phyloP scores from a whole-genome alignment of 2,888 invertebrate species.

The Caenorhabditis virilis region DNA sequence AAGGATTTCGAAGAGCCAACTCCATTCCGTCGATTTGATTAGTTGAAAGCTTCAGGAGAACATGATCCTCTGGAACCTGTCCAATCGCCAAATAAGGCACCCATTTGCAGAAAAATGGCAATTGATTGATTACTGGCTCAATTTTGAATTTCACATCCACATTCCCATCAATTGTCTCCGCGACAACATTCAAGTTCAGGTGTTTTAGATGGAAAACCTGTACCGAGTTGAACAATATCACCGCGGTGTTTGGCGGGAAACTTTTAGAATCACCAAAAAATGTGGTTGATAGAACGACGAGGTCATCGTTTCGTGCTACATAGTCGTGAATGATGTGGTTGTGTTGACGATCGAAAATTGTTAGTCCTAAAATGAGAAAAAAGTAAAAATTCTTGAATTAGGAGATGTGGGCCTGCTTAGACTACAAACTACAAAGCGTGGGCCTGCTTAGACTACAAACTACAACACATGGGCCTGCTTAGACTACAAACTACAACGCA shows the following conservation, averaged over 20 bases:
- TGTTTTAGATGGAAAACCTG: constrained; percentile 53
- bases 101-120: constrained; percentile 55
- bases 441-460: too few relatives aligned
- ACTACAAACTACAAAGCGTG: too few relatives aligned
- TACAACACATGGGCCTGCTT: too few relatives aligned
- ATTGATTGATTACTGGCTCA: constrained; percentile 37
- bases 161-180: constrained; percentile 26
- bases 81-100: constrained; percentile 45
- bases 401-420: too few relatives aligned
- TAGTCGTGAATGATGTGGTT: constrained; percentile 48
- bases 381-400: background rate
- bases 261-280: constrained; percentile 44
- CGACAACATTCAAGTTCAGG: constrained; percentile 18
- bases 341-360: constrained; percentile 49
- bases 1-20: constrained; percentile 29
- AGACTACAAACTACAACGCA: too few relatives aligned
- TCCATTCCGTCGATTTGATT: constrained; percentile 36
- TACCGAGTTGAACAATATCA: constrained; percentile 59
- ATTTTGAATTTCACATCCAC: constrained; percentile 31
- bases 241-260: constrained; percentile 55
- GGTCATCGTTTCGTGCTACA: constrained; percentile 39
- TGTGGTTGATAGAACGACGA: constrained; percentile 42
- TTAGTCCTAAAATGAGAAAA: constrained; percentile 19
- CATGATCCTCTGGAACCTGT: constrained; percentile 33
- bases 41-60: constrained; percentile 29